phyloP scores from a whole-genome alignment of 2,888 invertebrate genomes.

The Eurytoma adleriae region DNA sequence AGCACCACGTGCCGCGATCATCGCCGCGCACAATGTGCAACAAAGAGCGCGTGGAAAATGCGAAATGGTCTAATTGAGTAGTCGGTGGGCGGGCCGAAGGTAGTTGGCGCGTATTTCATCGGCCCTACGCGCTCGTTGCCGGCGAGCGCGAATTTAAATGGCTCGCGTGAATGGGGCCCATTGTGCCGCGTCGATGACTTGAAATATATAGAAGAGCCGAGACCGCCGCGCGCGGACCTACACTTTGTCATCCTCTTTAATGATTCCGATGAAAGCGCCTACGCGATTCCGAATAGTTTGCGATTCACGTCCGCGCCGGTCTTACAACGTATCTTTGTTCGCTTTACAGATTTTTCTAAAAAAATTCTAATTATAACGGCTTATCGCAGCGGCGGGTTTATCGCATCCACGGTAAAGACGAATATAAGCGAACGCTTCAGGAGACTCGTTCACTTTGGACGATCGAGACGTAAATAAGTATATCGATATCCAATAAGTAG shows the following conservation, averaged over 20 bases:
- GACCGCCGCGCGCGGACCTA: constrained; percentile 10
- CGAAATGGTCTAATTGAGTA: constrained; percentile 70
- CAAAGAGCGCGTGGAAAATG: constrained; percentile 66
- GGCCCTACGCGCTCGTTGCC: not conserved
- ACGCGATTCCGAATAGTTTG: no score
- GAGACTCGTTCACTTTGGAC: no score
- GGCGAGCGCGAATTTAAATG: constrained; percentile 45
- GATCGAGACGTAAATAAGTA: no score
- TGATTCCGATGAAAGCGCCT: constrained; percentile 25
- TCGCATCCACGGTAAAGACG: no score
- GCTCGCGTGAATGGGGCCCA: constrained; percentile 28
- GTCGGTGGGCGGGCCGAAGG: constrained; percentile 62
- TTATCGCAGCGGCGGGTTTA: no score
- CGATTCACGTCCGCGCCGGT: no score
- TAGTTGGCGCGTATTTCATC: constrained; percentile 36
- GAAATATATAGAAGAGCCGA: constrained; percentile 22
- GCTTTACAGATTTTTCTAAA: no score
- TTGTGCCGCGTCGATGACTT: constrained; percentile 42
- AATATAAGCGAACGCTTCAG: no score
- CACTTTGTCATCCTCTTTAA: constrained; percentile 40
- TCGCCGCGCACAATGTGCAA: constrained; percentile 62
- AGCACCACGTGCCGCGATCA: constrained; percentile 67
- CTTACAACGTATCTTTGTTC: no score
- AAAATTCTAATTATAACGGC: no score
- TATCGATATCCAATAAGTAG: no score